These are phyloP conservation scores for Melanerpes aurifrons DNA, from an alignment of 2,113 vertebrate genomes.

Conservation along the genomic window DNA sequence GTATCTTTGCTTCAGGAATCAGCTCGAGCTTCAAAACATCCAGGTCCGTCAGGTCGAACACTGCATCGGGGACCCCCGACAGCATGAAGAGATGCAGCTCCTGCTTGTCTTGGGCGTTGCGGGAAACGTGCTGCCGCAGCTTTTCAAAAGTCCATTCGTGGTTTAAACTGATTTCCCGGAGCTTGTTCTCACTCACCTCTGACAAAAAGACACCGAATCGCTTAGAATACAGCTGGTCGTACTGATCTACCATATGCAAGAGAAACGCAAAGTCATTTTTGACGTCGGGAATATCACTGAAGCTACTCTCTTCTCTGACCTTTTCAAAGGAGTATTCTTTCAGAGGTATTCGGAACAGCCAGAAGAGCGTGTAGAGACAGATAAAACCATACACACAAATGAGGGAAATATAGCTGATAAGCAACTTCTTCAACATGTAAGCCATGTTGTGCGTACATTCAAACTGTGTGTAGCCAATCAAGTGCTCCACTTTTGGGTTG, in stretches of 20 bases:
- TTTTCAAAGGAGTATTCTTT: constrained; percentile 99
- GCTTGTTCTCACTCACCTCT: constrained; percentile 97
- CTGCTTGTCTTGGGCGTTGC: constrained; percentile 92
- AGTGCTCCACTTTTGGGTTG: constrained; percentile 89
- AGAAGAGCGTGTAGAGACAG: constrained; percentile 96
- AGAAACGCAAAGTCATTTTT: constrained; percentile 99
- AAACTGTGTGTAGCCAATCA: constrained; percentile 92
- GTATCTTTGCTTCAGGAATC: constrained; percentile 95
- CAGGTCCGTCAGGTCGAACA: constrained; percentile 94
- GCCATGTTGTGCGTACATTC: constrained; percentile 98
- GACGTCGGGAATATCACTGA: constrained; percentile 97
- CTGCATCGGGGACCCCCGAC: constrained; percentile 92
- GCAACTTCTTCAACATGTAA: constrained; percentile 95
- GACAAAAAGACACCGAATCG: constrained; percentile 96
- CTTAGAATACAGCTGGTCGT: constrained; percentile 96
- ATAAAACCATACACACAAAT: constrained; percentile 94
- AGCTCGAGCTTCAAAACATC: constrained; percentile 95
- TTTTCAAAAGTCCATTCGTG: constrained; percentile 98
- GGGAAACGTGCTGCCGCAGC: constrained; percentile 91
- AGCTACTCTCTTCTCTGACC: constrained; percentile 96
- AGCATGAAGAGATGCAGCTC: constrained; percentile 96
- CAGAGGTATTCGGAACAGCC: constrained; percentile 93
- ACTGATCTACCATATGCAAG: constrained; percentile 98
- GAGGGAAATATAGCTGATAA: constrained; percentile 95
- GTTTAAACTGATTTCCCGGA: constrained; percentile 94